Conservation (phyloP, 1,140 invertebrate genomes). For the Ceratosolen fusciceps region DNA sequence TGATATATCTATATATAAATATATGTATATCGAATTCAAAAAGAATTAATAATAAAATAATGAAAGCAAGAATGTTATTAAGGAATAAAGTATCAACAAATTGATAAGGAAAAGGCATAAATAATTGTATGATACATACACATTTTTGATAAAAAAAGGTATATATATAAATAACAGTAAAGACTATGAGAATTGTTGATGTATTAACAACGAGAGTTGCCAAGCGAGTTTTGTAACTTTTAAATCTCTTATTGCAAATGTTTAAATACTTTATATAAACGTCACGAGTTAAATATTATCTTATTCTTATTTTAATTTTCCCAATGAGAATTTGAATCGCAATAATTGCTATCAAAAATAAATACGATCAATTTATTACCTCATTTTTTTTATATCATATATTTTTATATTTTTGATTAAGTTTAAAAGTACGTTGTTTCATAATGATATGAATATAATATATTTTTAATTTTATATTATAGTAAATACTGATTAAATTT, state of each 20-base stretch:
- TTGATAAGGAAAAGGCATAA: conserved; percentile 1
- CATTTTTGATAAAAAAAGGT: conserved; percentile 43
- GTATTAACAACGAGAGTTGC: conserved; percentile 11
- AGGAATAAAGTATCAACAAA: conserved; percentile 11
- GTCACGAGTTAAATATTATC: neutral
- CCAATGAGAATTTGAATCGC: neutral
- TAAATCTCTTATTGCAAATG: neutral
- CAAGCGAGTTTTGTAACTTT: conserved; percentile 30
- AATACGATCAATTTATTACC: neutral
- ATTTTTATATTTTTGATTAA: neutral
- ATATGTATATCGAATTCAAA: conserved; percentile 65
- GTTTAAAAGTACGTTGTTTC: too few species aligned
- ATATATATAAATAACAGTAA: conserved; percentile 30
- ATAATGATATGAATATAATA: neutral
- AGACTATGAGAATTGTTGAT: conserved; percentile 52
- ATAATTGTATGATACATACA: conserved; percentile 1
- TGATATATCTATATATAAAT: conserved; percentile 71
- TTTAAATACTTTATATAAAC: neutral
- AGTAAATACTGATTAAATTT: neutral
- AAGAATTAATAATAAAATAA: conserved; percentile 44
- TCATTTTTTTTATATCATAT: neutral
- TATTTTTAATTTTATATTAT: neutral
- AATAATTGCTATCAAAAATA: conserved; percentile 2
- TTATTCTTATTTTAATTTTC: conserved; percentile 2
- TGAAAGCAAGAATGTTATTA: conserved; percentile 43